phyloP scores from a whole-genome alignment of 2,888 invertebrate species.

The Allolobophora icterica region DNA sequence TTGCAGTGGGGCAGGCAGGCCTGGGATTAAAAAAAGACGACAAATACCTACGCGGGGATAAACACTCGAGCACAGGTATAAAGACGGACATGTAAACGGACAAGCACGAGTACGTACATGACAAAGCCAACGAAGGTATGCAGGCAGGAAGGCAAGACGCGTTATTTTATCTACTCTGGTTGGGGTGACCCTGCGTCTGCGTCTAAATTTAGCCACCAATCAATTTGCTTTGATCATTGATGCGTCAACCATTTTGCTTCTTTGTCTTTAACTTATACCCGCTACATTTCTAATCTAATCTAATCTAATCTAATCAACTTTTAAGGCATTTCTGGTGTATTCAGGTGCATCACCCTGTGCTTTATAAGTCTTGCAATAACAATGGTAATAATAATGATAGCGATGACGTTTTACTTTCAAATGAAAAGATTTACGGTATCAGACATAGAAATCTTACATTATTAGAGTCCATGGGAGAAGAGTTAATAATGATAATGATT shows the following conservation, averaged over 20 bases:
- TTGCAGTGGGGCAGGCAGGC: not conserved
- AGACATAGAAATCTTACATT: no score
- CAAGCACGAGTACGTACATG: not conserved
- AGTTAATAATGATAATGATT: no score
- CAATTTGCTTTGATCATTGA: not conserved
- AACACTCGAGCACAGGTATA: slow-evolving; percentile 4
- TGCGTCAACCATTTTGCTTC: not conserved
- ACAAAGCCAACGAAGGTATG: not conserved
- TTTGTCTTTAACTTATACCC: not conserved
- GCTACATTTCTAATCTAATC: not conserved
- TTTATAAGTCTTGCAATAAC: no score
- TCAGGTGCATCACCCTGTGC: no score
- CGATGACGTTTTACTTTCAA: no score
- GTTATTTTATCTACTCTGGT: no score
- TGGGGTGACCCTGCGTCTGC: not conserved
- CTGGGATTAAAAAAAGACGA: not conserved
- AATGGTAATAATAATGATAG: no score
- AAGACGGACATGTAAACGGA: not conserved
- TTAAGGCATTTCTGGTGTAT: no score
- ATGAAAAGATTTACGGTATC: no score
- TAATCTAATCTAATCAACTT: no score
- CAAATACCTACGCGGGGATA: not conserved
- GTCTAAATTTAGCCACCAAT: slow-evolving; percentile 4
- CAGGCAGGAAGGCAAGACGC: not conserved
- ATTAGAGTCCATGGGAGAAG: no score